phyloP scores from a whole-genome alignment of 2,797 vertebrate species.

The Nothura maculosa region DNA sequence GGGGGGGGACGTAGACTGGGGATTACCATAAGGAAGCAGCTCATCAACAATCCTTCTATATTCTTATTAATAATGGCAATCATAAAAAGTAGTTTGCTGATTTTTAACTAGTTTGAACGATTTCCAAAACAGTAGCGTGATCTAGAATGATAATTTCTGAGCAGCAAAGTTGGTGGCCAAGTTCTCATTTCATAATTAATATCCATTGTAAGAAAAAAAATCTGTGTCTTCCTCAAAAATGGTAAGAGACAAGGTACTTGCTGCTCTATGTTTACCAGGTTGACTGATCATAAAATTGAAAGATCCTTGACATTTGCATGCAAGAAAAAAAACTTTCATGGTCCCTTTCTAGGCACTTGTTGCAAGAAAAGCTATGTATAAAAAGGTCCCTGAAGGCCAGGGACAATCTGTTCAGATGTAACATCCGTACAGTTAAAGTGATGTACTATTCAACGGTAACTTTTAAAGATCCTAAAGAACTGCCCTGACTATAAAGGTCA shows the following conservation, averaged over 20 bases:
- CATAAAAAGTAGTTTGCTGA: background rate
- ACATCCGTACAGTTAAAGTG: background rate
- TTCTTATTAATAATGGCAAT: background rate
- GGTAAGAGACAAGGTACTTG: background rate
- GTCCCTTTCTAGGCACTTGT: background rate
- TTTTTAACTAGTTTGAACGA: background rate
- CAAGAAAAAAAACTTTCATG: background rate
- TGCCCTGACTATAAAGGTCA: background rate
- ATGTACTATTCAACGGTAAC: background rate
- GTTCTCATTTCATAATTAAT: background rate
- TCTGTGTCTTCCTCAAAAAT: background rate
- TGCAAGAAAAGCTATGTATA: background rate
- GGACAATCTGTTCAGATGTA: background rate
- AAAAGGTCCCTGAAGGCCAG: background rate
- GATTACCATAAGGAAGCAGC: background rate
- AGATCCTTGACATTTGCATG: background rate
- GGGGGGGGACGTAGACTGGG: too few relatives aligned
- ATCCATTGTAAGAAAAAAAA: background rate
- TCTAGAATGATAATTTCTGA: background rate
- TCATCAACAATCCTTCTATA: background rate
- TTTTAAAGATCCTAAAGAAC: background rate
- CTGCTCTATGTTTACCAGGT: background rate
- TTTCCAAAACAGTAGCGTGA: background rate
- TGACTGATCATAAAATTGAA: background rate
- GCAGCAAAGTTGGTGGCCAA: background rate